Percentiles rank a stretch among this genome's conserved stretches.
Conservation (phyloP, 2,888 invertebrate genomes). For the Plagodis dolabraria region DNA sequence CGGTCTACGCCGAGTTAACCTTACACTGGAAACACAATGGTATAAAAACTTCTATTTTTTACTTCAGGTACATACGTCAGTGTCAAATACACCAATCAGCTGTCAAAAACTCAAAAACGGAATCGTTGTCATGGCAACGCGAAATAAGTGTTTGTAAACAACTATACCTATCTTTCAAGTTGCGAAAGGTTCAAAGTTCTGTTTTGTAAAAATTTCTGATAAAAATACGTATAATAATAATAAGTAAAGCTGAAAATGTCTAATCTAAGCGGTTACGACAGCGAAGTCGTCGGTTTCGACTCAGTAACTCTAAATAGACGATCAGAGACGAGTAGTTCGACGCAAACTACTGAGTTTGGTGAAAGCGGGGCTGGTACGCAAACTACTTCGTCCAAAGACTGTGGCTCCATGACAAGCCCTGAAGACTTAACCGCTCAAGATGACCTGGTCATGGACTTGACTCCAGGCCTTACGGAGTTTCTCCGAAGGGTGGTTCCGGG, state of each 20-base stretch:
- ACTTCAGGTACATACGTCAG: no score
- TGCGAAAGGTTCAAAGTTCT: no score
- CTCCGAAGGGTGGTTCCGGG: conserved; percentile 66
- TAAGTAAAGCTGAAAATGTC: conserved; percentile 55
- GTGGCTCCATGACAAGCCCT: conserved; percentile 54
- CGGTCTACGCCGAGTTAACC: no score
- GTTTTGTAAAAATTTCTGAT: no score
- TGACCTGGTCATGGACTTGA: conserved; percentile 54
- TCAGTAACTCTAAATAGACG: conserved; percentile 42
- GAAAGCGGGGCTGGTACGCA: conserved; percentile 57
- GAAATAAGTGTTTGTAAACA: conserved; percentile 29
- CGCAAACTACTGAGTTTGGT: conserved; percentile 64
- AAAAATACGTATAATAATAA: no score
- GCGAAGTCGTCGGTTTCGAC: conserved; percentile 70
- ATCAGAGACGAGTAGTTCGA: conserved; percentile 46
- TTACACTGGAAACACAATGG: no score
- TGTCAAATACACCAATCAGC: not conserved
- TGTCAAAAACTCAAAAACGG: conserved; percentile 5
- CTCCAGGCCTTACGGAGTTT: conserved; percentile 69
- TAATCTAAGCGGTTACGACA: conserved; percentile 68
- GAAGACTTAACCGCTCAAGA: conserved; percentile 58
- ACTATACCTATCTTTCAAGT: not conserved
- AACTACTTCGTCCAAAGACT: conserved; percentile 52
- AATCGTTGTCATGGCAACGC: conserved; percentile 21
- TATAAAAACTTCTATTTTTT: no score